Evolutionary conservation across 2,113 vertebrate genomes (phyloP), one percentile per base, ranked within the genome.

Genomic region (Saguinus imperator): DNA sequence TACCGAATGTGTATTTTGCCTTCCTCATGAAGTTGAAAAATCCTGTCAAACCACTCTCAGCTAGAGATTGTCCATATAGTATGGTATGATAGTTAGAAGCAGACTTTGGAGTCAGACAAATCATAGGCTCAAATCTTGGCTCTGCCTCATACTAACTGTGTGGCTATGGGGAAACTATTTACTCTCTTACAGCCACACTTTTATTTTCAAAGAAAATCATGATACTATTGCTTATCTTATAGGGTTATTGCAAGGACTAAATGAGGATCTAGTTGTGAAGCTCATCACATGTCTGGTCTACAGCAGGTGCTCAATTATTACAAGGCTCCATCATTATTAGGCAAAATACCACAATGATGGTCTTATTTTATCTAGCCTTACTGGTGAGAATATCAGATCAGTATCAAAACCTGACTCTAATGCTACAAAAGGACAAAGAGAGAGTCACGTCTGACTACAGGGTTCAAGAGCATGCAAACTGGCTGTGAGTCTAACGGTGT

Each of bases 381-480:
- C 0, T 48, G 25, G 7, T 84, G 16, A 43, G 48, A 82, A 35
- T 86, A 94, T 91, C 92, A 81, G 81, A 75, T 50, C 94, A 43
- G 70, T 89, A 83, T 95, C 96, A 97, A 91, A 95, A 43, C 40
- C 96, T 94, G 89, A 94, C 87, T 96, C 35, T 89, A 88, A 64
- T 37, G 12, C 3, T 20, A 83, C 25, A 45, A 94, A 96, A 80
- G 52, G 23, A 92, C 81, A 48, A 88, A 18, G 35, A 64, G 6
- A 89, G 18, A 86, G 32, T 52, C 55, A 55, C 25, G 72, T 80
- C 40, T 72, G 43, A 16, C 13, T 87, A 35, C 29, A 45, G 57
- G n/a, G 40, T 73, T 94, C 55, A 84, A 55, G 45, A 73, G 11
- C 58, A 73, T 57, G 11, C 29, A 8, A 32, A 68, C n/a, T 73